Conservation (phyloP, 2,888 invertebrate genomes). For the Hirtodrosophila trivittata region DNA sequence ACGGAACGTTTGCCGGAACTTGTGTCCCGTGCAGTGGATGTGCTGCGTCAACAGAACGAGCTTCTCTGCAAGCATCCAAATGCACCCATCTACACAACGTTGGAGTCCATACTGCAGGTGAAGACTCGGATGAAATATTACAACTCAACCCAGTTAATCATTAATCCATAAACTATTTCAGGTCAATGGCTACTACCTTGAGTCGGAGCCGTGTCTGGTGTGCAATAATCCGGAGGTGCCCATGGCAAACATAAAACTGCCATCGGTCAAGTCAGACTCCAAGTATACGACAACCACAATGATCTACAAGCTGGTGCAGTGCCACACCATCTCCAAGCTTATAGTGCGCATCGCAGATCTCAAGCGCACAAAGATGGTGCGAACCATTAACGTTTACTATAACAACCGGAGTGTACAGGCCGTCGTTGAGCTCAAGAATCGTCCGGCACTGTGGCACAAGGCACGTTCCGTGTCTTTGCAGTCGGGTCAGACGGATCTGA, state of each 20-base stretch:
- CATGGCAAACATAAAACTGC: constrained; percentile 94
- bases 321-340: constrained; percentile 97
- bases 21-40: constrained; percentile 93
- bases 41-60: constrained; percentile 94
- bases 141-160: neutral
- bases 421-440: constrained; percentile 98
- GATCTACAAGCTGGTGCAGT: constrained; percentile 97
- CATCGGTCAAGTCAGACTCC: constrained; percentile 97
- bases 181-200: constrained; percentile 97
- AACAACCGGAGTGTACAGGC: constrained; percentile 98
- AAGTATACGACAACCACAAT: constrained; percentile 99
- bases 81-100: constrained; percentile 94
- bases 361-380: constrained; percentile 98
- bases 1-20: constrained; percentile 89
- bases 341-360: constrained; percentile 96
- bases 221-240: constrained; percentile 99
- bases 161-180: constrained; percentile 86
- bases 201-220: constrained; percentile 98
- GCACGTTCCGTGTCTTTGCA: constrained; percentile 95
- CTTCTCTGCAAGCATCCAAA: constrained; percentile 96
- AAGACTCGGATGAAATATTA: neutral
- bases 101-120: constrained; percentile 96
- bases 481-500: constrained; percentile 97
- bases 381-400: constrained; percentile 97
- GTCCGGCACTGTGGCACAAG: constrained; percentile 98